A percentile compares a stretch with the other conserved stretches of the same genome.
Conservation (phyloP, 2,888 invertebrate species). For the Abrostola tripartita region DNA sequence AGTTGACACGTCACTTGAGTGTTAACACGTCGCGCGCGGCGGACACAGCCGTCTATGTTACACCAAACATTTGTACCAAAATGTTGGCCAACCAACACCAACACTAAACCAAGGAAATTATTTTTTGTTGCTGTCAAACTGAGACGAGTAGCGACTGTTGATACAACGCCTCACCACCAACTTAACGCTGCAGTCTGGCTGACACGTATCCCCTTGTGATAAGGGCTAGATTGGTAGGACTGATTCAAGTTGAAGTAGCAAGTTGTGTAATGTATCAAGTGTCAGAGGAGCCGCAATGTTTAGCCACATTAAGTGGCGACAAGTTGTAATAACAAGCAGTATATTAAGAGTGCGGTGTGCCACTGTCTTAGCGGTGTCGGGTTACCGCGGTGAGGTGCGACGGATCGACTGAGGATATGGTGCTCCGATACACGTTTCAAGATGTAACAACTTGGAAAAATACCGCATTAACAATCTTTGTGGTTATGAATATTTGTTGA, state of each 20-base stretch:
- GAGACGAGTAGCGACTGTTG: constrained; percentile 78
- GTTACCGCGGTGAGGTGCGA: constrained; percentile 50
- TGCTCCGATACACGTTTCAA: constrained; percentile 29
- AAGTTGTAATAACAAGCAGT: constrained; percentile 82
- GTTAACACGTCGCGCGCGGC: constrained; percentile 34
- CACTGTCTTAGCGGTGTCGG: constrained; percentile 62
- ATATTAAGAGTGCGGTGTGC: constrained; percentile 68
- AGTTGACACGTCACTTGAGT: constrained; percentile 37
- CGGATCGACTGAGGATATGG: constrained; percentile 11
- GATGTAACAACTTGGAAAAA: constrained; percentile 33
- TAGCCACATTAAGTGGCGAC: constrained; percentile 78
- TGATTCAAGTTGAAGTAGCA: constrained; percentile 11
- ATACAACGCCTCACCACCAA: constrained; percentile 53
- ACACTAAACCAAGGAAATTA: constrained; percentile 40
- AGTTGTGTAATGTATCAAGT: constrained; percentile 66
- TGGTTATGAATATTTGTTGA: no score
- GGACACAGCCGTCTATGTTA: constrained; percentile 31
- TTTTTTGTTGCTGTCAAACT: constrained; percentile 63
- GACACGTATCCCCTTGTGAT: constrained; percentile 16
- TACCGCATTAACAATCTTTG: no score
- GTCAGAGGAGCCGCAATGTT: constrained; percentile 72
- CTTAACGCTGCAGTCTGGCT: constrained; percentile 10
- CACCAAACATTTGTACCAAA: constrained; percentile 50
- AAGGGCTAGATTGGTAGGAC: constrained; percentile 41
- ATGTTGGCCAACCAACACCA: constrained; percentile 32